Base-by-base conservation (phyloP, 2,888 invertebrate genomes). In the Leucophenga maculata region DNA sequence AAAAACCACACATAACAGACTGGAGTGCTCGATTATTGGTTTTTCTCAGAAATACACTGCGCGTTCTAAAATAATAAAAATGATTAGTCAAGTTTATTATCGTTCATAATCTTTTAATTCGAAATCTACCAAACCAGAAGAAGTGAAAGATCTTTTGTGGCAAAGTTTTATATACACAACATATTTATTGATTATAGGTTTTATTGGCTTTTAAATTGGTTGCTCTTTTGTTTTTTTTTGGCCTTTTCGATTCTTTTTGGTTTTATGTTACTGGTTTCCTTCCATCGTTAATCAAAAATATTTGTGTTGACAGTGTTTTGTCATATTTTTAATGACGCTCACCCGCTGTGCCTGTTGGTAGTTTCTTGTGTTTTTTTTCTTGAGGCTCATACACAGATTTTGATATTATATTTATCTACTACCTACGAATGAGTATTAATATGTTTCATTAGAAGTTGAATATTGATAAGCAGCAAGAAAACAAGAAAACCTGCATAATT, bases 1-100 rank as follows among this genome's bases (percentile, higher is more conserved):
- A 8, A 50, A 50, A 50, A 50, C 50, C 16, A 50, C 50, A 50
- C 46, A 46, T 3, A 46, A 14, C 46, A 13, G 16, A n/a, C 50
- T 16, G 13, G 16, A 18, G n/a, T n/a, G n/a, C n/a, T n/a, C 48
- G 48, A 13, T 48, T 48, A n/a, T 13, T n/a, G 46, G 16, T 8
- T 59, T 32, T 59, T 31, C 59, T 59, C 31, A 32, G 59, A 59
- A 59, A 32, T 59, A 3, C 54, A 18, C 18, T 50, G 50, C 16
- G 13, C 8, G 13, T 50, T 50, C n/a, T 50, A 32, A 31, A 46
- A 77, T 82, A 81, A 83, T 81, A 82, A 82, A 81, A 82, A 81
- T 81, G 80, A 83, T 81, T 83, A 82, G 84, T 82, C 84, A 82
- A 83, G 77, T 80, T 82, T 80, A 82, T 78, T 81, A 81, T 81